Evolutionary conservation across 2,888 invertebrate species (phyloP).

Genomic region (Alsophila aescularia): DNA sequence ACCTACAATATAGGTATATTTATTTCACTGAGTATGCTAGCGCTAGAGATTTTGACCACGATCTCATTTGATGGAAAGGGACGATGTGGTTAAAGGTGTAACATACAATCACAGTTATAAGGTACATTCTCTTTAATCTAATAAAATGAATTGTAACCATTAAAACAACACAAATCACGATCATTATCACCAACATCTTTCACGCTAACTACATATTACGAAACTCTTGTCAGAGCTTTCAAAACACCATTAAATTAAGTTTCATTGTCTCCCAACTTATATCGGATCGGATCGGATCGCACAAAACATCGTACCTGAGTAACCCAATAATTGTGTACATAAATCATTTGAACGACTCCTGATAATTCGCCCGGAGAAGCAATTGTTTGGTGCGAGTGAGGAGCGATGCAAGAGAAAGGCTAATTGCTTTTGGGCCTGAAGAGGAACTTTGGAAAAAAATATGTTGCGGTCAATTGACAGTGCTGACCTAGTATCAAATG

Average conservation of each 20-base stretch:
- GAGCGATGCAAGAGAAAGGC: constrained; percentile 19
- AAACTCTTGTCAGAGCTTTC: constrained; percentile 45
- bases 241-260: constrained; percentile 75
- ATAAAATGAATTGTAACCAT: constrained; percentile 33
- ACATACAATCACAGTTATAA: too few relatives aligned
- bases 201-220: constrained; percentile 28
- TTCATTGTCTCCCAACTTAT: constrained; percentile 78
- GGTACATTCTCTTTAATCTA: too few relatives aligned
- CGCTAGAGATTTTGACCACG: too few relatives aligned
- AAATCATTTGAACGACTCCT: constrained; percentile 84
- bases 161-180: constrained; percentile 39
- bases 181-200: constrained; percentile 22
- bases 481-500: too few relatives aligned
- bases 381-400: constrained; percentile 50
- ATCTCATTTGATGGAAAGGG: too few relatives aligned
- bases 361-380: constrained; percentile 80
- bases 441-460: too few relatives aligned
- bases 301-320: constrained; percentile 81
- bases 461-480: too few relatives aligned
- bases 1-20: too few relatives aligned
- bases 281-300: constrained; percentile 80
- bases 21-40: too few relatives aligned
- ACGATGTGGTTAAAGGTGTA: too few relatives aligned
- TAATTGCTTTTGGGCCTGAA: constrained; percentile 1
- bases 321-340: constrained; percentile 84